A percentile compares a stretch with the other conserved stretches of the same genome.
These are phyloP conservation scores for Lepus timidus DNA, from an alignment of 2,113 vertebrate genomes.

Conservation along the genomic window DNA sequence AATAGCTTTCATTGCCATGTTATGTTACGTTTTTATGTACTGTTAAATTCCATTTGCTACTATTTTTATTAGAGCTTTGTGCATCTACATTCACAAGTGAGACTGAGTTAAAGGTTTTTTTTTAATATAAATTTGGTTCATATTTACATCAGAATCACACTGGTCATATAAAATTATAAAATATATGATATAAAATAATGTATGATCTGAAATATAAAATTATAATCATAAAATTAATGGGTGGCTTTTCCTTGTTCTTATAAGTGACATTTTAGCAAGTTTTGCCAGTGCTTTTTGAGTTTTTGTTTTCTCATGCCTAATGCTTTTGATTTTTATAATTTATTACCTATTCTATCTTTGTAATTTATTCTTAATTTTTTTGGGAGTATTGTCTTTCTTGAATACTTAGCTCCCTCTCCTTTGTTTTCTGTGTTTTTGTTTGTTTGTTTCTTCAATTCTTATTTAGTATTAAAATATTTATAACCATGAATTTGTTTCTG, in stretches of 20 bases:
- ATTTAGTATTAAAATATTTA: not conserved
- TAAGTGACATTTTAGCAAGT: not conserved
- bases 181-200: too few species aligned
- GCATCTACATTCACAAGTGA: slow-evolving; percentile 1
- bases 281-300: not conserved
- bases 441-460: not conserved
- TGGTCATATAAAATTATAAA: not conserved
- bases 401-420: not conserved
- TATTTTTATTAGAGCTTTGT: slow-evolving; percentile 11
- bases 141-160: not conserved
- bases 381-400: not conserved
- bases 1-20: not conserved
- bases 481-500: not conserved
- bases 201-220: too few species aligned
- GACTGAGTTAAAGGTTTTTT: not conserved
- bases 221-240: not conserved
- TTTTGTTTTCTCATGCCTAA: not conserved
- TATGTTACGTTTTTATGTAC: not conserved
- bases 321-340: slow-evolving; percentile 56
- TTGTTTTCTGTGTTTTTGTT: not conserved
- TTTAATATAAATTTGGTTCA: not conserved
- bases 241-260: not conserved
- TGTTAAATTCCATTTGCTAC: not conserved
- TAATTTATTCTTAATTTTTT: not conserved
- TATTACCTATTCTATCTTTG: not conserved